Base-by-base conservation (phyloP, 2,113 vertebrate genomes). In the Rhinichthys klamathensis region DNA sequence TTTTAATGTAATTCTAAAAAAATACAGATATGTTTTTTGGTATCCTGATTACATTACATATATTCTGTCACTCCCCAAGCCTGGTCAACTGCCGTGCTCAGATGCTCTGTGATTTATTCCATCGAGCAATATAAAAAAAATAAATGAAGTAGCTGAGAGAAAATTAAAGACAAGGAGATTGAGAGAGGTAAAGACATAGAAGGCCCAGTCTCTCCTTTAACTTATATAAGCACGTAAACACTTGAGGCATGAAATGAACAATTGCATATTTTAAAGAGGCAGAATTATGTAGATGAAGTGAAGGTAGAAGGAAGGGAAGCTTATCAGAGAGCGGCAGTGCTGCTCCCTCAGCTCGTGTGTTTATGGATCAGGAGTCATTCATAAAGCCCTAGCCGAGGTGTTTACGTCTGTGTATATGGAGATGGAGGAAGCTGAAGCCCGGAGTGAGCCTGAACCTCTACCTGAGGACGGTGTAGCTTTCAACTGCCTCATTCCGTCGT, bases 261-360 rank as follows among this genome's bases (percentile, higher is more conserved):
- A 79, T 54, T 81, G 85, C 73, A 85, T 85, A 85, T 88, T 84
- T 90, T 63, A 83, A 77, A 79, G 75, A 82, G 79, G 76, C 83
- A 82, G 83, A 88, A 90, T 90, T 88, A 90, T 90, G 89, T 82
- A 85, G 83, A 90, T 88, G 81, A 88, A 85, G 78, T 83, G 83
- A 84, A 86, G 82, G 69, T 78, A 87, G 89, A 88, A 83, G 41
- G 56, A 73, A 79, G 82, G 44, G 73, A 25, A 75, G 85, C 87
- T 90, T 90, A 90, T 90, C 89, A 76, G 87, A 60, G 67, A 83
- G 85, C 65, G 12, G 83, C 89, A 90, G 89, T 41, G 84, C 85
- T 85, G 80, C 84, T 88, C 89, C 83, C 87, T 76, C 46, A 82
- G 83, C 87, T 87, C 87, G 13, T 88, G 73, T 73, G 80, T 83